A percentile compares a stretch with the other conserved stretches of the same genome.
phyloP scores from a whole-genome alignment of 1,140 invertebrate genomes.

The Heliconius hermathena region DNA sequence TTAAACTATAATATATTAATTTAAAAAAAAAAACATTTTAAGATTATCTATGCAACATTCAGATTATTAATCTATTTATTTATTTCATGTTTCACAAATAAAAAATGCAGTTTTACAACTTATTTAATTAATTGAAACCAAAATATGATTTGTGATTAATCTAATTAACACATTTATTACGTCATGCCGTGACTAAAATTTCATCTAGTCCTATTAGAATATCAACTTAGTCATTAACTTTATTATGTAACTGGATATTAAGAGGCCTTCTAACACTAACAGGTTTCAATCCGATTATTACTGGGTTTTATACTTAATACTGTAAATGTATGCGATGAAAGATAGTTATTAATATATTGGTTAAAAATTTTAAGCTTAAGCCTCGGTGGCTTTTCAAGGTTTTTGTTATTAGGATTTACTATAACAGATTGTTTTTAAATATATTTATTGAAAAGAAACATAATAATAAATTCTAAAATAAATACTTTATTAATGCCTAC shows the following conservation, averaged over 20 bases:
- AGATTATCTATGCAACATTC: neutral
- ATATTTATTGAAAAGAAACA: too few species aligned
- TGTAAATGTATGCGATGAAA: constrained; percentile 15
- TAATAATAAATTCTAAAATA: too few species aligned
- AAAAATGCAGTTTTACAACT: neutral
- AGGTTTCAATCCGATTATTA: constrained; percentile 42
- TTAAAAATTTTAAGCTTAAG: neutral
- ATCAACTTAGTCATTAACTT: constrained; percentile 7
- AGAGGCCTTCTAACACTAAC: constrained; percentile 20
- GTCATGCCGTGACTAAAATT: neutral
- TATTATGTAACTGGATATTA: constrained; percentile 21
- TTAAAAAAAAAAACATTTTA: neutral
- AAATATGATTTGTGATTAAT: neutral
- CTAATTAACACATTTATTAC: neutral
- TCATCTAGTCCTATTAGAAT: constrained; percentile 2
- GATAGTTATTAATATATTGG: constrained; percentile 4
- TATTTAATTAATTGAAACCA: neutral
- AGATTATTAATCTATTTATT: neutral
- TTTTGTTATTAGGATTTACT: neutral
- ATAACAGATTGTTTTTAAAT: neutral
- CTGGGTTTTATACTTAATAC: constrained; percentile 32
- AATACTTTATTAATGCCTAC: too few species aligned
- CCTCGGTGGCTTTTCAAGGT: neutral
- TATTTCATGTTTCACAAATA: neutral
- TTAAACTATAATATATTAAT: neutral